Conservation (phyloP, 2,888 invertebrate genomes). For the Himalopsyche tibetana region DNA sequence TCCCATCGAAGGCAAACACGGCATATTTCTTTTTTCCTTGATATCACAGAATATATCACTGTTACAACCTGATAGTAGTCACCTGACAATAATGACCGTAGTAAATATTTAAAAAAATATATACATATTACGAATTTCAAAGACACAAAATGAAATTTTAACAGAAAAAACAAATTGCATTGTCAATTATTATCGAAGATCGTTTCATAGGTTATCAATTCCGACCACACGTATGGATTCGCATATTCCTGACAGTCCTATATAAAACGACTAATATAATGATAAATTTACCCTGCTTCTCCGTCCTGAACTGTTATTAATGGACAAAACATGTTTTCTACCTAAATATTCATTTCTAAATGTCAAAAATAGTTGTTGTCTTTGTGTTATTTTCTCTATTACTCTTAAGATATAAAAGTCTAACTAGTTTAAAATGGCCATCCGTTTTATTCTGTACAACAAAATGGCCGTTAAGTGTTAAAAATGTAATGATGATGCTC, state of each 20-base stretch:
- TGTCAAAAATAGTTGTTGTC: constrained; percentile 36
- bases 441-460: too few species aligned
- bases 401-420: not conserved
- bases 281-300: constrained; percentile 34
- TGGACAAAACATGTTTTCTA: constrained; percentile 43
- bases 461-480: too few species aligned
- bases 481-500: not conserved
- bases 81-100: too few species aligned
- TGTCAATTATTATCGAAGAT: too few species aligned
- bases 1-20: too few species aligned
- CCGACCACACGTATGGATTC: not conserved
- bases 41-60: too few species aligned
- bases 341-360: constrained; percentile 38
- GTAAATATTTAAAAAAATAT: too few species aligned
- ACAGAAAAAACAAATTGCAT: too few species aligned
- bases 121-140: too few species aligned
- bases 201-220: not conserved
- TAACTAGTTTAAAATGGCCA: constrained; percentile 16
- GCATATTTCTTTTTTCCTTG: too few species aligned
- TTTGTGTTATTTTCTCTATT: constrained; percentile 36
- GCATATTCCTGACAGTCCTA: not conserved
- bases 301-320: constrained; percentile 39
- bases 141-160: too few species aligned
- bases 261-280: constrained; percentile 23
- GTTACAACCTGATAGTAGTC: too few species aligned